Evolutionary conservation across 1,140 invertebrate species (phyloP).

Genomic region (Euwallacea similis): DNA sequence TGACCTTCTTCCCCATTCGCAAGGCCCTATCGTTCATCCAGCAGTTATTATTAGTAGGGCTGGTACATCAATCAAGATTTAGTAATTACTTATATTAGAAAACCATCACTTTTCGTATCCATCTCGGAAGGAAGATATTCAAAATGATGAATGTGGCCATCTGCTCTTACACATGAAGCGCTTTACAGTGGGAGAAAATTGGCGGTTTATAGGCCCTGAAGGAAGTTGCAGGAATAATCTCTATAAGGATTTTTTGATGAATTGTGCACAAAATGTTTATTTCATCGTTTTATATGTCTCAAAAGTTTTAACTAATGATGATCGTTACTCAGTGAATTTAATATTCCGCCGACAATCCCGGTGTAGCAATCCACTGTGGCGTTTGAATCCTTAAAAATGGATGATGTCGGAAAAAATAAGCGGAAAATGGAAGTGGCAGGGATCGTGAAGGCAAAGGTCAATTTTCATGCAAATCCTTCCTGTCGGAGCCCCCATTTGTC

Average conservation of each 20-base stretch:
- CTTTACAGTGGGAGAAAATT: neutral
- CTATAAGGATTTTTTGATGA: no score
- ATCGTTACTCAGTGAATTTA: no score
- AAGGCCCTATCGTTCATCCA: no score
- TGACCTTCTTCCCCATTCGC: no score
- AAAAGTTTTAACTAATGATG: no score
- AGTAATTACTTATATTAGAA: conserved; percentile 8
- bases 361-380: neutral
- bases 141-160: conserved; percentile 16
- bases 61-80: conserved; percentile 10
- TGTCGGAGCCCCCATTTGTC: conserved; percentile 47
- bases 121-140: conserved; percentile 4
- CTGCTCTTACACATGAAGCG: neutral
- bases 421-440: conserved; percentile 32
- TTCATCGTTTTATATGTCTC: no score
- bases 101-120: conserved; percentile 8
- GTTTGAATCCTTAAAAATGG: neutral
- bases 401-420: neutral
- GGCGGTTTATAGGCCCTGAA: no score
- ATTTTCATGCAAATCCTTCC: conserved; percentile 48
- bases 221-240: no score
- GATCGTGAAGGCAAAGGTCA: conserved; percentile 42
- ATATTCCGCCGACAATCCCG: no score
- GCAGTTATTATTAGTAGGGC: no score
- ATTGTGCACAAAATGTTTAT: no score